Evolutionary conservation across 2,113 vertebrate species (phyloP), one percentile per base, ranked within the genome.

Genomic region (Petaurus breviceps): DNA sequence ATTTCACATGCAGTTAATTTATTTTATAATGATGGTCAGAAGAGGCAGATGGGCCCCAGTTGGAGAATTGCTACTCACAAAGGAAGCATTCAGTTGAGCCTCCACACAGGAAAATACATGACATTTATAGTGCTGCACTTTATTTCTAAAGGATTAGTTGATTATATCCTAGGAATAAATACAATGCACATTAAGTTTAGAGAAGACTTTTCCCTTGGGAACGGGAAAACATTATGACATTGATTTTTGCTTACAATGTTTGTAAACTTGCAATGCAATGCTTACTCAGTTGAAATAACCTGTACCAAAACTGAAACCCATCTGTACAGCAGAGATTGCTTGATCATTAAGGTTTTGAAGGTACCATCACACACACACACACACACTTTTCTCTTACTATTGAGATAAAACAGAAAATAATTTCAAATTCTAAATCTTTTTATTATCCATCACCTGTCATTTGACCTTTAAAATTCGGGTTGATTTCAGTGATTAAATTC

Each of bases 81-180:
- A 94, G 94, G 95, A 98, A 97, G 8, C 19, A 91, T 91, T 96
- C 90, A 91, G 28, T 68, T 92, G 53, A 97, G 97, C 97, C 97
- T 95, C 97, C 95, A 93, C 93, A 23, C 84, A 93, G 97, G 96
- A 95, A 98, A 97, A 95, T 89, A 92, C 23, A 94, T 97, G 96
- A 95, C 97, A 97, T 98, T 31, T 95, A 93, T 25, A 94, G 93
- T 91, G 95, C 94, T 68, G 95, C 95, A 94, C 97, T 97, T 98
- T 98, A 97, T 98, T 98, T 98, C 94, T 96, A 96, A 97, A 95
- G 95, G 97, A 98, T 98, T 98, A 98, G 94, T 93, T 97, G 96
- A 97, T 98, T 98, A 97, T 96, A 96, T 98, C 97, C 98, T 97
- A 95, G 97, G 95, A 98, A 98, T 97, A 97, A 98, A 94, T 95